Base-by-base conservation (phyloP, 2,888 invertebrate genomes). In the Hirtodrosophila cameraria region DNA sequence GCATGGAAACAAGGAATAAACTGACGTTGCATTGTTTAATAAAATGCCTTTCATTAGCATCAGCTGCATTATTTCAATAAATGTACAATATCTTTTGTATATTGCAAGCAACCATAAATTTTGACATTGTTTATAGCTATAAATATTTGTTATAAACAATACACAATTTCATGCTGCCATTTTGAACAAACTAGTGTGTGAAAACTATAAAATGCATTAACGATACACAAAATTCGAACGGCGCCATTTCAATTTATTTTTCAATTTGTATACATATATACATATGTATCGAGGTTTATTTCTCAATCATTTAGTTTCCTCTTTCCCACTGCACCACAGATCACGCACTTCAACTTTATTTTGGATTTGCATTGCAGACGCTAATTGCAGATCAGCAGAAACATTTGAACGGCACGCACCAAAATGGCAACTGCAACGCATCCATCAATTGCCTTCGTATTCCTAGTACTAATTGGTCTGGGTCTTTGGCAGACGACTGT, bases 391-490 rank as follows among this genome's bases (percentile, higher is more conserved):
- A 72, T 61, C 64, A 49, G 42, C 50, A 20, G 52, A 52, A 46
- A 36, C 31, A 42, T 30, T n/a, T 36, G 27, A 43, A 54, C 7
- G 36, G 15, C 54, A 67, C 59, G 39, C 52, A 61, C 46, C 61
- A 33, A 59, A 48, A 59, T 57, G 66, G 70, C 50, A 74, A 66
- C 36, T 38, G 46, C 42, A 36, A 27, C 16, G 28, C 50, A 62
- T 59, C 68, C 42, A 48, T 75, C 84, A 72, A 84, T 86, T 73
- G 84, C 65, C 67, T 72, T 88, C 57, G 52, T 89, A 49, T 74
- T 88, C 64, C 71, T 89, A 75, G 71, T 81, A 61, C 69, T 89
- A 75, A 86, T 90, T 86, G 86, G 75, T 27, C 59, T 86, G 50
- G 73, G 76, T 55, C 78, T 86, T 42, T 67, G 87, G 65, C 73